phyloP scores from a whole-genome alignment of 1,140 invertebrate species.

The Musca vetustissima region DNA sequence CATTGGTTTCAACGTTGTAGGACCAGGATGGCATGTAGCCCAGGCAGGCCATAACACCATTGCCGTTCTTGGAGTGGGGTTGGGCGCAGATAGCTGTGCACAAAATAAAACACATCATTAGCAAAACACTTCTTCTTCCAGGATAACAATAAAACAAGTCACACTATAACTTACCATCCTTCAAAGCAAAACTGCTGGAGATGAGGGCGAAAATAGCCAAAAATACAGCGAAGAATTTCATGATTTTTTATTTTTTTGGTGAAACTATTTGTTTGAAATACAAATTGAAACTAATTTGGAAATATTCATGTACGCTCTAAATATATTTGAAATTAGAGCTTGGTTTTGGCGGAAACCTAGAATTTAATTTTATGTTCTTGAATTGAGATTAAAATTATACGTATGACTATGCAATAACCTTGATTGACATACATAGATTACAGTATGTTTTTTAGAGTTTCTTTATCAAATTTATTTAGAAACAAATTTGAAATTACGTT shows the following conservation, averaged over 20 bases:
- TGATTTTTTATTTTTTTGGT: constrained; percentile 12
- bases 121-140: not conserved
- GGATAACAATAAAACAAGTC: too few species aligned
- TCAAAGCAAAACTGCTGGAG: constrained; percentile 25
- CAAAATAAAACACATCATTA: constrained; percentile 5
- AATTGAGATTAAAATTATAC: too few species aligned
- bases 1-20: constrained; percentile 69
- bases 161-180: constrained; percentile 30
- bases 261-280: too few species aligned
- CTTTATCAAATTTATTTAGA: too few species aligned
- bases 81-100: constrained; percentile 31
- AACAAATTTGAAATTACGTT: too few species aligned
- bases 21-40: constrained; percentile 49
- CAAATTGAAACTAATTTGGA: too few species aligned
- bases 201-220: constrained; percentile 24
- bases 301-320: too few species aligned
- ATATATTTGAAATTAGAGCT: constrained; percentile 5
- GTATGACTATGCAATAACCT: too few species aligned
- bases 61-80: constrained; percentile 25
- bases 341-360: not conserved
- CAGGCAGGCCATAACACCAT: constrained; percentile 29
- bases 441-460: too few species aligned
- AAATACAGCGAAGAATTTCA: constrained; percentile 34
- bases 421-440: too few species aligned
- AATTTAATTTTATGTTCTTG: too few species aligned